Conservation (phyloP, 1,140 invertebrate species). For the Eurosta solidaginis region DNA sequence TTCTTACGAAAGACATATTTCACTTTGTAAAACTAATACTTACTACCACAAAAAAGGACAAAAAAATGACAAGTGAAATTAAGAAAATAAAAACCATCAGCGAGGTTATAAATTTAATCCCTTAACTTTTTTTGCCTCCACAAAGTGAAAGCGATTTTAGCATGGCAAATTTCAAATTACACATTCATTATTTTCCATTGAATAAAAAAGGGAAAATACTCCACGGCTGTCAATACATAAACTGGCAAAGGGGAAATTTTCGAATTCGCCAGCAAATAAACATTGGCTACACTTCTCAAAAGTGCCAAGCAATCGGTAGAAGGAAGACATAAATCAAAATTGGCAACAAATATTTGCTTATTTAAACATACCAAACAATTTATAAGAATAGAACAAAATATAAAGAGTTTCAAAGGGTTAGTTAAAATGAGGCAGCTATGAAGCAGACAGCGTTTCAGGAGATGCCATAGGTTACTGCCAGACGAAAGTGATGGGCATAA, state of each 20-base stretch:
- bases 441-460: neutral
- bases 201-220: neutral
- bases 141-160: neutral
- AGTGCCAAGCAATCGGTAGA: neutral
- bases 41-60: neutral
- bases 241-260: neutral
- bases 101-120: neutral
- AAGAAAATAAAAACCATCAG: neutral
- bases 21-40: neutral
- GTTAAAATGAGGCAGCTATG: neutral
- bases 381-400: neutral
- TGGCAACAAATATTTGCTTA: constrained; percentile 1
- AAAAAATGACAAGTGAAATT: neutral
- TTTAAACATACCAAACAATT: neutral
- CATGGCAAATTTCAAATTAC: neutral
- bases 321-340: neutral
- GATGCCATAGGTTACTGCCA: neutral
- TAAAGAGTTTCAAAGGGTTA: neutral
- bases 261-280: neutral
- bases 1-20: neutral
- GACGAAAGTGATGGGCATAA: neutral
- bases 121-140: neutral
- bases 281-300: neutral
- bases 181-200: neutral
- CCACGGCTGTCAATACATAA: neutral